Conservation (phyloP, 2,888 invertebrate genomes). For the Pristionchus exspectatus region DNA sequence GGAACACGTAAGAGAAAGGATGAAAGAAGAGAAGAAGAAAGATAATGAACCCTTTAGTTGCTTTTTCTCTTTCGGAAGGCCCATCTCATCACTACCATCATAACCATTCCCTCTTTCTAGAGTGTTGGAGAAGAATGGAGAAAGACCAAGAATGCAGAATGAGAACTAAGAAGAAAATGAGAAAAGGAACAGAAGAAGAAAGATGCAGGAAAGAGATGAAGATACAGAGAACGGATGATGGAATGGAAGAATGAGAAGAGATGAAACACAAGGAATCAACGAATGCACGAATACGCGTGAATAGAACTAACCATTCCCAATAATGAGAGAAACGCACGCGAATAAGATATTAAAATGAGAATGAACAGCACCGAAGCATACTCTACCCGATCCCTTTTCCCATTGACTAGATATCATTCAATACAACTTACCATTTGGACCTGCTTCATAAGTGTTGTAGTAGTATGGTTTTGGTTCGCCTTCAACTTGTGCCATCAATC, state of each 20-base stretch:
- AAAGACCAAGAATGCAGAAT: slow-evolving; percentile 5
- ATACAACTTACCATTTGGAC: neutral
- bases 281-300: neutral
- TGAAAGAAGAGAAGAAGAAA: neutral
- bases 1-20: slow-evolving; percentile 4
- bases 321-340: neutral
- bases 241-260: neutral
- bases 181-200: slow-evolving; percentile 5
- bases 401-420: neutral
- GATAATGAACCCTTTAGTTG: slow-evolving; percentile 13
- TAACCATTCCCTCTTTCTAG: slow-evolving; percentile 8
- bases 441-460: neutral
- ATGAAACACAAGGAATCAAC: neutral
- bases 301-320: neutral
- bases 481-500: neutral
- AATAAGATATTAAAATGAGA: neutral
- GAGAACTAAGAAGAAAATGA: neutral
- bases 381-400: neutral
- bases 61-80: neutral
- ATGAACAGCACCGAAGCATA: neutral
- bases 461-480: neutral
- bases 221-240: neutral
- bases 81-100: neutral
- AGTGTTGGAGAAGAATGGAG: neutral
- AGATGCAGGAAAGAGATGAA: neutral